Evolutionary conservation across 1,140 invertebrate species (phyloP), one percentile per base, ranked within the genome.

Genomic region (Bilobella aurantiaca): DNA sequence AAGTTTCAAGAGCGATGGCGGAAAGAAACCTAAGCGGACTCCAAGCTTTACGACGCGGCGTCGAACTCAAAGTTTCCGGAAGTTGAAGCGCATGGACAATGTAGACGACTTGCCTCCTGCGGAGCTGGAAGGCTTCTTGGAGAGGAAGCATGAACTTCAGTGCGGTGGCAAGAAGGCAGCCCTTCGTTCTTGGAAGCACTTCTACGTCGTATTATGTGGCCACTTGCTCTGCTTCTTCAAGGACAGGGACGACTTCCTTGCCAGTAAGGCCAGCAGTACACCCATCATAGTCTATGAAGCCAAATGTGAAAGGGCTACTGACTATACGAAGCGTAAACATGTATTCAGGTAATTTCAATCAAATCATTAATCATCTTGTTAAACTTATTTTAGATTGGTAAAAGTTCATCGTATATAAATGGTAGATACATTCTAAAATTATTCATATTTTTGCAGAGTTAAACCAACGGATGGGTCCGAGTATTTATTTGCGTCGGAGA

Each of bases 171-270:
- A 96, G 78, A 87, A 63, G 70, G 93, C 95, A 0, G 89, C 93
- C 0, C 90, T 96, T 14, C 80, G 96, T 3, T 94, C 92, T 0
- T 98, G 96, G 96, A 96, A 96, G 74, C 86, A 85, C 58, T 94
- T 90, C 78, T 96, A 97, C 76, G 92, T 74, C 70, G 94, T 98
- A 30, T 80, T 98, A 1, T 98, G 93, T 76, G 95, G 95, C 0
- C 95, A 99, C 76, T 77, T 98, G 65, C 79, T 99, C 27, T 98
- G 94, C 79, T 98, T 99, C 86, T 99, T 98, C 81, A 93, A 95
- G 76, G 95, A 96, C 76, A 87, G 90, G 74, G 86, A 88, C 67
- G 93, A 95, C 81, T 97, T 96, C 78, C 80, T 84, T 49, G 84
- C 86, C 64, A 86, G 87, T 72, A 95, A 96, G 79, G 90, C 91